phyloP scores from a whole-genome alignment of 1,140 invertebrate genomes.

The Aphis gossypii region DNA sequence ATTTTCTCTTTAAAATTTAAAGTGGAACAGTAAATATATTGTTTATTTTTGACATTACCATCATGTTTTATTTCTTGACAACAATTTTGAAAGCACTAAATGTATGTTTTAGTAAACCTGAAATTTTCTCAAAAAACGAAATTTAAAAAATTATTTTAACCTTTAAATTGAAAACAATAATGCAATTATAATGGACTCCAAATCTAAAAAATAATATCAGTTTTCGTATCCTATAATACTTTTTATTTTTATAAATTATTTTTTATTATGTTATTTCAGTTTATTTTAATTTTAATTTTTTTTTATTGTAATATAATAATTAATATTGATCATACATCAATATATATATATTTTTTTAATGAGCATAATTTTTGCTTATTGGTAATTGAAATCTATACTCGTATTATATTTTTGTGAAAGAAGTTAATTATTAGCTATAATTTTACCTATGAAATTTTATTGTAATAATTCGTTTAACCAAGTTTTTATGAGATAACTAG shows the following conservation, averaged over 20 bases:
- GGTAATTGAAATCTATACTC: background rate
- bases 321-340: too few relatives aligned
- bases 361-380: background rate
- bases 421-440: background rate
- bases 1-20: background rate
- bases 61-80: background rate
- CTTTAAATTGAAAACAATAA: background rate
- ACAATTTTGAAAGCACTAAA: background rate
- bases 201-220: background rate
- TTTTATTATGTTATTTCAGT: background rate
- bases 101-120: background rate
- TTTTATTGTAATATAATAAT: background rate
- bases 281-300: background rate
- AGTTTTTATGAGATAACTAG: background rate
- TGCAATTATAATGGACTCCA: background rate
- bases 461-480: background rate
- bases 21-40: background rate
- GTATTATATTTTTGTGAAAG: background rate
- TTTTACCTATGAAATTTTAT: background rate
- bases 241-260: background rate
- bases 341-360: background rate
- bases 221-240: background rate
- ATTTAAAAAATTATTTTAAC: background rate
- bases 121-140: background rate
- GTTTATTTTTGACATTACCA: background rate